These are phyloP conservation scores for Thamnophis elegans DNA, from an alignment of 2,797 vertebrate genomes.

Conservation along the genomic window DNA sequence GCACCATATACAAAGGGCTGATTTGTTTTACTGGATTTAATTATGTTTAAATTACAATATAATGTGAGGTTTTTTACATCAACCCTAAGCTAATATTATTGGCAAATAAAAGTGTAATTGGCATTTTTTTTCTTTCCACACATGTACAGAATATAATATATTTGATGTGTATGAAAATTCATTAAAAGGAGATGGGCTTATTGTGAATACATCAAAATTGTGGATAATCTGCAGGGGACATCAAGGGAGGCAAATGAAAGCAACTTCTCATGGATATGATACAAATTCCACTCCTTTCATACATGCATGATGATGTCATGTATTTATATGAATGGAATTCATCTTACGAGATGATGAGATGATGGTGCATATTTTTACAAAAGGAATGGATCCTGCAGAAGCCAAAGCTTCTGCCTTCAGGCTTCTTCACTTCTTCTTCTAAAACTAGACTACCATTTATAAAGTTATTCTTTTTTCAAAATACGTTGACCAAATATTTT, in stretches of 20 bases:
- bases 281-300: neutral
- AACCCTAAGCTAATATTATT: neutral
- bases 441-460: neutral
- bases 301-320: neutral
- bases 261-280: neutral
- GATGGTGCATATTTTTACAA: neutral
- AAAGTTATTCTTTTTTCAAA: neutral
- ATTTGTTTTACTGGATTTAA: constrained; percentile 8
- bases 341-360: neutral
- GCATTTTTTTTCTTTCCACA: neutral
- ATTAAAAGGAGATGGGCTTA: neutral
- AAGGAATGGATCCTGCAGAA: neutral
- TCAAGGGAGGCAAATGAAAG: neutral
- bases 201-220: neutral
- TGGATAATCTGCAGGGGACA: neutral
- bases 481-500: neutral
- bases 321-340: neutral
- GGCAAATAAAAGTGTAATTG: neutral
- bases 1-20: neutral
- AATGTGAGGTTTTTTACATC: neutral
- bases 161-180: neutral
- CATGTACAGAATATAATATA: neutral
- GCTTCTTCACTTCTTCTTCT: neutral
- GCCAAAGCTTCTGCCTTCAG: neutral
- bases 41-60: constrained; percentile 1